phyloP scores from a whole-genome alignment of 2,888 invertebrate species.

The Pollenia amentaria region DNA sequence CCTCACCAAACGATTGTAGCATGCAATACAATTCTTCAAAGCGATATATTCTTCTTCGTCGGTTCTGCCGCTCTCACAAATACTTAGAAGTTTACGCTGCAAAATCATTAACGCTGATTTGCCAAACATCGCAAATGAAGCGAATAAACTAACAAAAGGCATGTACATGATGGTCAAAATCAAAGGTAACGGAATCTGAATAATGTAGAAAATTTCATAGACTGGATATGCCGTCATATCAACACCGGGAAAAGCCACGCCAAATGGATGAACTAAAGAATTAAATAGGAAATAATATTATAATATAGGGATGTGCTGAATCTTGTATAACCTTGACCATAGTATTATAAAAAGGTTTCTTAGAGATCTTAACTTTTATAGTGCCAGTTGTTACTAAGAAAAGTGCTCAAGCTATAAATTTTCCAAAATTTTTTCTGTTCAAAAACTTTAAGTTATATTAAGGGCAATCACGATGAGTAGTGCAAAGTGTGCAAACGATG shows the following conservation, averaged over 20 bases:
- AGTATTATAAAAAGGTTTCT: not conserved
- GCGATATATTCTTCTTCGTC: slow-evolving; percentile 75
- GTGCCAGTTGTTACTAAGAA: too few relatives aligned
- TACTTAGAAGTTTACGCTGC: slow-evolving; percentile 76
- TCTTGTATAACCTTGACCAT: too few relatives aligned
- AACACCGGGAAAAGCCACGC: slow-evolving; percentile 80
- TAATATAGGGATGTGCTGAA: too few relatives aligned
- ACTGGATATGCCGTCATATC: slow-evolving; percentile 79
- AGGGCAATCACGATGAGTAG: too few relatives aligned
- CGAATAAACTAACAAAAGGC: slow-evolving; percentile 82
- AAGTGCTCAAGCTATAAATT: too few relatives aligned
- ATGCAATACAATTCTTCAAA: slow-evolving; percentile 78
- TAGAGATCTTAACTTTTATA: too few relatives aligned
- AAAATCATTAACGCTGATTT: slow-evolving; percentile 79
- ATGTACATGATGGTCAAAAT: slow-evolving; percentile 80
- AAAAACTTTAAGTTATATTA: too few relatives aligned
- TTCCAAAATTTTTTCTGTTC: too few relatives aligned
- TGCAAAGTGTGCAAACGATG: too few relatives aligned
- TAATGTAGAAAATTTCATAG: slow-evolving; percentile 80
- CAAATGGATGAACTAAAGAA: slow-evolving; percentile 80
- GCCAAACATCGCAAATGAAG: slow-evolving; percentile 81
- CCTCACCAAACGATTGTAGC: slow-evolving; percentile 68
- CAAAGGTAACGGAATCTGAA: slow-evolving; percentile 78
- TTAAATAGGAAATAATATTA: not conserved
- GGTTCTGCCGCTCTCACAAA: slow-evolving; percentile 69